Percentiles rank a stretch among this genome's conserved stretches.
Evolutionary conservation across 2,888 invertebrate species (phyloP).

Genomic region (Drosophila eohydei): DNA sequence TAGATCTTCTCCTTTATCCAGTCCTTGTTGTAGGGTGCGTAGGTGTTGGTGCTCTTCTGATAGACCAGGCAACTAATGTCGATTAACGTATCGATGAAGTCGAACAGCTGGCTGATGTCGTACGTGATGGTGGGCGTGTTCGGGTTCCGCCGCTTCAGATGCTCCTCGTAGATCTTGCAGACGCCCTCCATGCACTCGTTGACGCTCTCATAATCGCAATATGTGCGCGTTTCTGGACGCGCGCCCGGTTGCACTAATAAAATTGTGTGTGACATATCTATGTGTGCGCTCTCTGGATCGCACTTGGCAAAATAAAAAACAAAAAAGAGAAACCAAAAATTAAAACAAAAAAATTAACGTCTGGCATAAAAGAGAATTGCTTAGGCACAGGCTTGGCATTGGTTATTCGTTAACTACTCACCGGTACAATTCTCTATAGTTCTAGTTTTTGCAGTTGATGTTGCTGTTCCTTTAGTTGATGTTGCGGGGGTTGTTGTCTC

Average conservation of each 20-base stretch:
- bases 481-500: conserved; percentile 24
- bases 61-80: conserved; percentile 98
- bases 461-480: background rate
- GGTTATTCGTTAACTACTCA: background rate
- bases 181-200: conserved; percentile 99
- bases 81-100: conserved; percentile 97
- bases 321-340: background rate
- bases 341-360: background rate
- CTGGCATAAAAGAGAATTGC: background rate
- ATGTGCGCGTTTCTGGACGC: conserved; percentile 97
- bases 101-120: conserved; percentile 98
- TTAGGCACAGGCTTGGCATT: background rate
- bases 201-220: conserved; percentile 98
- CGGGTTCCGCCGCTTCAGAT: conserved; percentile 97
- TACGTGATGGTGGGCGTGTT: conserved; percentile 98
- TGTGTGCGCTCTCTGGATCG: conserved; percentile 4
- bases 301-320: background rate
- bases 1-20: conserved; percentile 99
- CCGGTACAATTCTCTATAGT: background rate
- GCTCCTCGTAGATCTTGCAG: conserved; percentile 99
- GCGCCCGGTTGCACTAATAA: conserved; percentile 96
- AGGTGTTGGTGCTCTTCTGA: conserved; percentile 97
- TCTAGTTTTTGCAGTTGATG: background rate
- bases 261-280: conserved; percentile 95
- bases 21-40: conserved; percentile 99